Base-by-base conservation (phyloP, 2,113 vertebrate genomes). In the Neodon shergylaensis region DNA sequence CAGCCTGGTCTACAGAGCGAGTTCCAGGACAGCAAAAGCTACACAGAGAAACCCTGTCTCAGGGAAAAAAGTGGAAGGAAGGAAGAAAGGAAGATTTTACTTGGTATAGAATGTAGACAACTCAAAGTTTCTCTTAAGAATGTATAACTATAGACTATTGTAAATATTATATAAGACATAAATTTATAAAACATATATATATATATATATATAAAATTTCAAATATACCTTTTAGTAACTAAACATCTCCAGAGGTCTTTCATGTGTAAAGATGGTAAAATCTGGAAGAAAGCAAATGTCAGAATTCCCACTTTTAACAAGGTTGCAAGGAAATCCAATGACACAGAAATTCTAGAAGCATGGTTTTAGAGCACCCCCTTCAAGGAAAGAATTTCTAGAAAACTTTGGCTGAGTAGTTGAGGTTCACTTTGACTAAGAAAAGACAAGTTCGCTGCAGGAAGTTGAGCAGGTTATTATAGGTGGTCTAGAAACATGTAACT, bases 401-500 rank as follows among this genome's bases (percentile, higher is more conserved):
- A 87, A 72, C 42, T 70, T 95, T 88, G 42, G 31, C 28, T 96
- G 70, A 74, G 47, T 92, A 95, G 95, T 91, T 94, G 92, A 94
- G 42, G 86, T 91, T 90, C 84, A 63, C 11, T 63, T 96, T 97
- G 95, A 83, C 58, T 96, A 88, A 93, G 91, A 70, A 96, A 97
- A 76, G n/a, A 3, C 73, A 90, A 95, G 4, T 87, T 94, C 86
- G 77, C 52, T 95, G 72, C 74, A 97, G 93, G 87, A 96, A 94
- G 42, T 70, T 84, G 14, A 90, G 95, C 95, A 58, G 88, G 72
- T 94, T 98, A 82, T 97, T 14, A 1, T 93, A 83, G 2, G 0
- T 87, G 65, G 96, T 96, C 93, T 58, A 33, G 96, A 97, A 96
- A 96, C 36, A 81, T 97, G 97, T 97, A 97, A 88, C 61, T 95